These are phyloP conservation scores for rat (Rattus norvegicus) DNA, from an alignment of 2,113 vertebrate species.

Conservation along the genomic window GRCr8 NC_086030.1:29982001-29982500, in stretches of 20 bases:
- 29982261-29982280: background rate
- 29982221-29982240: background rate
- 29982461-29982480: no score
- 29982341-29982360: background rate
- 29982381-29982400: background rate
- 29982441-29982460: background rate
- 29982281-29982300: background rate
- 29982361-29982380: background rate
- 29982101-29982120: slow-evolving; percentile 10
- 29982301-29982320: background rate
- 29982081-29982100: background rate
- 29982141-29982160: background rate
- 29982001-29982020: background rate
- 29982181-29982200: background rate
- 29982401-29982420: background rate
- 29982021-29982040: background rate
- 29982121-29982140: background rate
- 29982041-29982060: no score
- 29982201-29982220: slow-evolving; percentile 8
- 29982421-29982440: background rate
- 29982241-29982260: background rate
- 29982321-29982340: background rate
- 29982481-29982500: background rate
- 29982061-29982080: background rate
- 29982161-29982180: slow-evolving; percentile 3